These are phyloP conservation scores for Otolemur crassicaudatus DNA, from an alignment of 2,797 vertebrate genomes.

Conservation along the genomic window DNA sequence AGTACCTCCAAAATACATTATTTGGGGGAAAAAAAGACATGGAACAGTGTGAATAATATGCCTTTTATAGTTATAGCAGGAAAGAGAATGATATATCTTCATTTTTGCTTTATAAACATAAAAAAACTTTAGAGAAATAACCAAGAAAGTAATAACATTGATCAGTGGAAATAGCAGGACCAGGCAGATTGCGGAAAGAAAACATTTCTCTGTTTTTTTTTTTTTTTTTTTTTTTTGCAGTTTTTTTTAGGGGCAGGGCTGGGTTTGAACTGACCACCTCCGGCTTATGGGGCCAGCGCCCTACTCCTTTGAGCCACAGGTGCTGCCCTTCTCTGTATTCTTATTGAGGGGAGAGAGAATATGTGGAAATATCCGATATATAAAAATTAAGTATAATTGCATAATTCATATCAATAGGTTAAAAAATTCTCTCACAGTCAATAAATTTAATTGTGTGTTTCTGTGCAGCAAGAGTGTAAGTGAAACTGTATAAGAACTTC, in stretches of 20 bases:
- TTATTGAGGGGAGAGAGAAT: not conserved
- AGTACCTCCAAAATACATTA: slow-evolving; percentile 9
- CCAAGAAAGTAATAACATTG: not conserved
- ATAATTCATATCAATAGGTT: not conserved
- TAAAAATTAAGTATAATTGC: not conserved
- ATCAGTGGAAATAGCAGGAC: not conserved
- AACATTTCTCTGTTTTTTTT: not conserved
- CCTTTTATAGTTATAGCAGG: not conserved
- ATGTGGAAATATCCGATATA: not conserved
- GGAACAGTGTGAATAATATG: not conserved
- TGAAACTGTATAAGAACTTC: not conserved
- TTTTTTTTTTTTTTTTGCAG: no score
- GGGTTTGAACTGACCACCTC: no score
- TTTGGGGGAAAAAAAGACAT: not conserved
- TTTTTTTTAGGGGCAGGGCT: no score
- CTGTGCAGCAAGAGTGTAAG: not conserved
- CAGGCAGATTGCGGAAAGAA: not conserved
- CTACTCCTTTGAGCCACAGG: no score
- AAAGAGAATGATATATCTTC: not conserved
- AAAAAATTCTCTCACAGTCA: not conserved
- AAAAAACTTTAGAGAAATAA: slow-evolving; percentile 30
- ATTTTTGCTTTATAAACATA: slow-evolving; percentile 23
- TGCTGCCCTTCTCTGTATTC: not conserved
- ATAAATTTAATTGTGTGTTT: not conserved
- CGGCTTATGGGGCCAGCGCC: no score